Percentiles rank a stretch among this genome's conserved stretches.
Conservation (phyloP, 1,140 invertebrate genomes). For the Anastatus disparis region DNA sequence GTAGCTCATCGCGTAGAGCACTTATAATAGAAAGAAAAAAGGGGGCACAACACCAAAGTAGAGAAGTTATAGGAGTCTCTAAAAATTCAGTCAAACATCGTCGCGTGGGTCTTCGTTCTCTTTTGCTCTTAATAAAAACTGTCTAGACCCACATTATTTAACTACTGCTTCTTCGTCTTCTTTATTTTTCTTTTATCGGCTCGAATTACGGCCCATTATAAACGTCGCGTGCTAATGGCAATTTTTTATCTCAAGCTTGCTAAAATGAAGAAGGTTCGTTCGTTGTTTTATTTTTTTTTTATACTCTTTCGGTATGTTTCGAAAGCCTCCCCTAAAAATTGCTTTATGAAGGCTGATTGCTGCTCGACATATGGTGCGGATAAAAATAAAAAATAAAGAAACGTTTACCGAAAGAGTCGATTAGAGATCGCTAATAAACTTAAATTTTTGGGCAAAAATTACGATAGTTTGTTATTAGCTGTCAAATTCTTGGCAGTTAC, state of each 20-base stretch:
- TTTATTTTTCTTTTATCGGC: conserved; percentile 18
- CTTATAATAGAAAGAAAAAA: too few species aligned
- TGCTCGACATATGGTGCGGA: background rate
- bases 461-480: too few species aligned
- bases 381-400: too few species aligned
- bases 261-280: background rate
- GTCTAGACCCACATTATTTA: conserved; percentile 20
- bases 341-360: background rate
- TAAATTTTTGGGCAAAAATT: too few species aligned
- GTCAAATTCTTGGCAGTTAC: too few species aligned
- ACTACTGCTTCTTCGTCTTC: background rate
- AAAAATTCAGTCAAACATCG: conserved; percentile 53
- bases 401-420: too few species aligned
- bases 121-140: conserved; percentile 40
- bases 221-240: conserved; percentile 8
- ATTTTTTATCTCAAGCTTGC: conserved; percentile 11
- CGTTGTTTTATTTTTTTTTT: background rate
- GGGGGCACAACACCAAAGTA: background rate
- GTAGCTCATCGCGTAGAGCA: too few species aligned
- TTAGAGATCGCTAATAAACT: too few species aligned
- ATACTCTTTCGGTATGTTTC: too few species aligned
- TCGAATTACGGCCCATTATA: conserved; percentile 18
- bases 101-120: conserved; percentile 64
- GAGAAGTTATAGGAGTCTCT: background rate
- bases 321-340: conserved; percentile 8